A percentile compares a stretch with the other conserved stretches of the same genome.
Evolutionary conservation across 35 echinoderm and acorn worm species (phyloP).

Genomic region (Lytechinus pictus): DNA sequence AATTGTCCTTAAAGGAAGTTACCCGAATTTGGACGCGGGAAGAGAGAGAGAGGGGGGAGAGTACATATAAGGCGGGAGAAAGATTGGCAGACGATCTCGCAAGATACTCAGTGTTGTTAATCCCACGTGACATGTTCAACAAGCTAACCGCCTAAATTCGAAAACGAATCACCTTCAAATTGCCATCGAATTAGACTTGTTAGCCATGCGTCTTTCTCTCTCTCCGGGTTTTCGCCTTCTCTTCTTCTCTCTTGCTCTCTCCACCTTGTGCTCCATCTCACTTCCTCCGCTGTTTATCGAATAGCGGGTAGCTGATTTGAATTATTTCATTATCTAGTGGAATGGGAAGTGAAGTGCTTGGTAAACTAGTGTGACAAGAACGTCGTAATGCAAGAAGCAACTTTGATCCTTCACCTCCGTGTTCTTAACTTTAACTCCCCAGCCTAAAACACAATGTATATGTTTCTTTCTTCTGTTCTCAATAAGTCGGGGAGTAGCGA

Average conservation of each 20-base stretch:
- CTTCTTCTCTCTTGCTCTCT: not conserved
- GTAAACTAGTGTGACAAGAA: slow-evolving; percentile 24
- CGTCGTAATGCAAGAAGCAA: slow-evolving; percentile 30
- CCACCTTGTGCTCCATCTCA: not conserved
- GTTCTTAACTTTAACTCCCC: not conserved
- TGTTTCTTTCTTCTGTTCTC: not conserved
- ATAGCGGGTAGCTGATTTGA: slow-evolving; percentile 40
- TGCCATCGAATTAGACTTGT: slow-evolving; percentile 14
- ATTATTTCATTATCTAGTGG: slow-evolving; percentile 5
- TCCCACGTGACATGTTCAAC: slow-evolving; percentile 24
- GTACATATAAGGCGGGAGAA: not conserved
- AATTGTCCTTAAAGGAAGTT: not conserved
- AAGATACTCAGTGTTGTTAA: slow-evolving; percentile 17
- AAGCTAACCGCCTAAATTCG: slow-evolving; percentile 31
- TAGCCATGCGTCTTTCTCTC: not conserved
- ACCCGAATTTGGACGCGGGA: not conserved
- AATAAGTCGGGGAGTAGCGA: not conserved
- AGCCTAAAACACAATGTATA: not conserved
- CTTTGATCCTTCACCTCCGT: not conserved
- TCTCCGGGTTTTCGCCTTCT: not conserved
- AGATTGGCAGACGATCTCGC: not conserved
- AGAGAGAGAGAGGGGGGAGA: not conserved
- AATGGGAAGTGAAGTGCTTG: slow-evolving; percentile 14
- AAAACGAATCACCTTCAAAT: slow-evolving; percentile 28
- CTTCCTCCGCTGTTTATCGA: not conserved